Base-by-base conservation (phyloP, 2,113 vertebrate genomes). In the Aspiorhynchus laticeps region DNA sequence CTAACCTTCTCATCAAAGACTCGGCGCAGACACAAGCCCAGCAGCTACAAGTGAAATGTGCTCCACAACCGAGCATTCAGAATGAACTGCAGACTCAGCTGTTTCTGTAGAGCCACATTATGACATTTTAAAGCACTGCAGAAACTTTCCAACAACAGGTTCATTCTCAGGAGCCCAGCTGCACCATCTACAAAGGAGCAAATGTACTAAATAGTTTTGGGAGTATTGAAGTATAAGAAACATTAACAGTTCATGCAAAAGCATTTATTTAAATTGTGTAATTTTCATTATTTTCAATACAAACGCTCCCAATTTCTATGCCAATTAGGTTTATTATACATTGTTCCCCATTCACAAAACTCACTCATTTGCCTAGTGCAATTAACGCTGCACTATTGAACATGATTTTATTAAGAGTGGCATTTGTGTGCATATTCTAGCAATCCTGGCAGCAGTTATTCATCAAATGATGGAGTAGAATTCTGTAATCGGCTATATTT, bases 91-190 rank as follows among this genome's bases (percentile, higher is more conserved):
- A 82, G 53, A 56, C 41, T 85, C 77, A 83, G 65, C 69, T 28
- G 53, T 79, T 83, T 83, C 53, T 86, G 26, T 24, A 79, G 31
- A 87, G 59, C 51, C 43, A 77, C 59, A 82, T 85, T 43, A 43
- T 71, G 82, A 61, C 71, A 82, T 61, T 85, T 87, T 83, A 87
- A 81, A 83, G 26, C 87, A 76, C 71, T 74, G 85, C 63, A 86
- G 86, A 71, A 85, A 26, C 71, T 63, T 46, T 87, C 87, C 38
- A 80, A 82, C 61, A 75, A 65, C 59, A 67, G 41, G 38, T 46
- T 53, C 8, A 85, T 73, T 63, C 77, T 81, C 26, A 75, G 4
- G 5, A 46, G 36, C 63, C 24, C 71, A 43, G 2, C n/a, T 7
- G 4, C 76, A 46, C 26, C 74, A n/a, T 17, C 10, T 41, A 11